phyloP scores from a whole-genome alignment of 2,888 invertebrate species.

The Nesidiocoris tenuis region DNA sequence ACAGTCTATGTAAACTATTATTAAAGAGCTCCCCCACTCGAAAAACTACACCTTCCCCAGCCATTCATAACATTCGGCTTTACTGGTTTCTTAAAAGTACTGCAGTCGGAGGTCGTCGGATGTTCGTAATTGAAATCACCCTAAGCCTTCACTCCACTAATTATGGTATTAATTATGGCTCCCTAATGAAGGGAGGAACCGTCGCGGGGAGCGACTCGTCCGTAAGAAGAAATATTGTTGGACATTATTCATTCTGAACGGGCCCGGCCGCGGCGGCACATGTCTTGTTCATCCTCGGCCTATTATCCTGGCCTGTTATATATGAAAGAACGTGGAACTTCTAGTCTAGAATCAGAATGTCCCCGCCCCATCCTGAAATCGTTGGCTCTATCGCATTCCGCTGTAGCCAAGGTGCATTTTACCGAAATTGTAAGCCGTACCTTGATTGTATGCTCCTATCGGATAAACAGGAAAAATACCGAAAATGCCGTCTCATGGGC shows the following conservation, averaged over 20 bases:
- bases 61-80: conserved; percentile 31
- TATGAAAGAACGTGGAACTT: conserved; percentile 14
- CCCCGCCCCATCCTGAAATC: too few species aligned
- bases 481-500: too few species aligned
- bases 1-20: conserved; percentile 32
- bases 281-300: conserved; percentile 38
- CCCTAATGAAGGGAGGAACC: conserved; percentile 36
- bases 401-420: too few species aligned
- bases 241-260: conserved; percentile 24
- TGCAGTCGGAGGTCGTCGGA: neutral
- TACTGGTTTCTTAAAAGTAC: neutral
- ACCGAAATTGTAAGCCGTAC: too few species aligned
- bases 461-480: too few species aligned
- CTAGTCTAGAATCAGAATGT: neutral
- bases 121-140: conserved; percentile 38
- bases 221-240: conserved; percentile 28
- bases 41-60: conserved; percentile 13
- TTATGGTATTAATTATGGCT: conserved; percentile 41
- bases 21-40: conserved; percentile 16
- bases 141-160: conserved; percentile 33
- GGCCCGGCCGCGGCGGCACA: conserved; percentile 23
- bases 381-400: too few species aligned
- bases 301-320: conserved; percentile 27
- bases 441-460: too few species aligned
- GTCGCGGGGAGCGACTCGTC: conserved; percentile 34